A percentile compares a stretch with the other conserved stretches of the same genome.
phyloP scores from a whole-genome alignment of 1,140 invertebrate species.

The Pristionchus pacificus region DNA sequence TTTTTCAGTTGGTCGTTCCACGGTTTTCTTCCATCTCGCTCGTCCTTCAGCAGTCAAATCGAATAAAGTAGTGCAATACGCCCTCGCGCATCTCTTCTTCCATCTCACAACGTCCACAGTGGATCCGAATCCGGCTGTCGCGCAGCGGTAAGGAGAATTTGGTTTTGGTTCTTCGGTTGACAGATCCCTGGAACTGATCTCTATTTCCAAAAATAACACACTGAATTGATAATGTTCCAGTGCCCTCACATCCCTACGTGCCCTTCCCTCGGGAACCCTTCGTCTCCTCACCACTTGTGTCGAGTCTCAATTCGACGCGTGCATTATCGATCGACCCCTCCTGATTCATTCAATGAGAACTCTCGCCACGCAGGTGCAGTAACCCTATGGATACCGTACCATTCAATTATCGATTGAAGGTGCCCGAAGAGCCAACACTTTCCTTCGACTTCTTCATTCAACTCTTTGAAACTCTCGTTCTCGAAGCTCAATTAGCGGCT shows the following conservation, averaged over 20 bases:
- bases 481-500: constrained; percentile 86
- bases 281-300: constrained; percentile 62
- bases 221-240: not conserved
- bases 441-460: constrained; percentile 97
- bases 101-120: constrained; percentile 91
- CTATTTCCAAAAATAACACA: not conserved
- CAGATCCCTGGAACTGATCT: not conserved
- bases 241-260: not conserved
- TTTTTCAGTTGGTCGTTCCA: constrained; percentile 45
- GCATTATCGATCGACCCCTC: constrained; percentile 91
- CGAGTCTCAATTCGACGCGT: constrained; percentile 67
- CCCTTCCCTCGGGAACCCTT: constrained; percentile 28
- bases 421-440: constrained; percentile 82
- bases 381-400: not conserved
- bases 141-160: constrained; percentile 65
- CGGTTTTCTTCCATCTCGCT: constrained; percentile 63
- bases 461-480: constrained; percentile 87
- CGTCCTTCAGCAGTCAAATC: constrained; percentile 78
- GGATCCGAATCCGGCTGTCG: constrained; percentile 87
- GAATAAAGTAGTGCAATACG: constrained; percentile 80
- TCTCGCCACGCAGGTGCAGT: constrained; percentile 73
- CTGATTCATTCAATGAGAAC: constrained; percentile 93
- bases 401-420: constrained; percentile 28
- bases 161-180: not conserved
- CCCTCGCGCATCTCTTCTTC: constrained; percentile 90